phyloP scores from a whole-genome alignment of 2,888 invertebrate genomes.

The Chelonus formosanus region DNA sequence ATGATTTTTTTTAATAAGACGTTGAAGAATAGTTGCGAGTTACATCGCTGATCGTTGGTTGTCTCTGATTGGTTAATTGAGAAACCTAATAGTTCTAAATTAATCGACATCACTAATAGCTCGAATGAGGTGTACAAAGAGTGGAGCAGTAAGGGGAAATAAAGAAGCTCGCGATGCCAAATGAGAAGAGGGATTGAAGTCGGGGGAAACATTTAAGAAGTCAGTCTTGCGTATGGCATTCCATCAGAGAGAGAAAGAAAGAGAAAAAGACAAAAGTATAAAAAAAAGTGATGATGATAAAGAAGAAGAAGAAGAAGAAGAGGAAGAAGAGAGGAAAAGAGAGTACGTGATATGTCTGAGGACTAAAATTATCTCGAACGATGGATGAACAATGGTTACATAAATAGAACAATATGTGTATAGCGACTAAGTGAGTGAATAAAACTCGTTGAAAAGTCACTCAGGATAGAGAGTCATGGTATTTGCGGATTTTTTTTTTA shows the following conservation, averaged over 20 bases:
- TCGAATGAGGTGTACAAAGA: constrained; percentile 44
- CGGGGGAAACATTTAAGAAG: constrained; percentile 61
- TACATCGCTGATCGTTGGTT: neutral
- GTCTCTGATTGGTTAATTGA: constrained; percentile 62
- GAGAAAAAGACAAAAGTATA: constrained; percentile 25
- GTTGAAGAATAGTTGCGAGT: neutral
- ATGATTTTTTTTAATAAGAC: neutral
- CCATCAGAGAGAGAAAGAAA: constrained; percentile 47
- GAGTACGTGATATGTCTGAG: constrained; percentile 42
- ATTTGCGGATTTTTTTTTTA: constrained; percentile 36
- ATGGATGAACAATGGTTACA: constrained; percentile 65
- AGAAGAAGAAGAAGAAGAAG: constrained; percentile 20
- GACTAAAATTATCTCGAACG: constrained; percentile 63
- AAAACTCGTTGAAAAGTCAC: constrained; percentile 59
- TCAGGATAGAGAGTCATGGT: constrained; percentile 26
- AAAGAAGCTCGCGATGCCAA: constrained; percentile 40
- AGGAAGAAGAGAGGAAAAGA: constrained; percentile 11
- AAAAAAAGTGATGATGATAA: constrained; percentile 29
- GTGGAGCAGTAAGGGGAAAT: constrained; percentile 30
- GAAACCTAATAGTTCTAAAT: constrained; percentile 66
- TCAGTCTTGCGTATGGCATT: constrained; percentile 56
- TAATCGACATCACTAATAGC: constrained; percentile 65
- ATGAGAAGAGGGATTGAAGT: constrained; percentile 45
- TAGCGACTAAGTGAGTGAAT: constrained; percentile 42
- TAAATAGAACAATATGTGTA: constrained; percentile 65